These are phyloP conservation scores for Antheraea mylitta DNA, from an alignment of 1,140 invertebrate species.

Conservation along the genomic window DNA sequence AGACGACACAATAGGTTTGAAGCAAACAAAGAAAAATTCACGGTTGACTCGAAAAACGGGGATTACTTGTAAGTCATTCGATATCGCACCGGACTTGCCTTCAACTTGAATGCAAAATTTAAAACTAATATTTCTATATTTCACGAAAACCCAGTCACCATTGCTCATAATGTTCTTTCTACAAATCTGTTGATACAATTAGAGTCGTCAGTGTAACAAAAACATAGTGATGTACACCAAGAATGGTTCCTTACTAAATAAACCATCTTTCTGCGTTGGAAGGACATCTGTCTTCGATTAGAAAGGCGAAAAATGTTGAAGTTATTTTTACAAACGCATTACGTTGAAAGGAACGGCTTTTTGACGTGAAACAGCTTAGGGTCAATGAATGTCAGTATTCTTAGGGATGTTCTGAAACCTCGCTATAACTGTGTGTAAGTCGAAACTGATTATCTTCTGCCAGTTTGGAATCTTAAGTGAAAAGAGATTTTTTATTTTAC, in stretches of 20 bases:
- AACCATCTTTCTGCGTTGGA: background rate
- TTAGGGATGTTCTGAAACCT: conserved; percentile 2
- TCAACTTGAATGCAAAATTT: background rate
- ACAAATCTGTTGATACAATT: background rate
- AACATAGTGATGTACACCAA: background rate
- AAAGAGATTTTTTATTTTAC: background rate
- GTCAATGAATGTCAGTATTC: conserved; percentile 9
- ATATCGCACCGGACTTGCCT: background rate
- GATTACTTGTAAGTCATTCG: conserved; percentile 1
- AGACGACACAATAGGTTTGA: conserved; percentile 6
- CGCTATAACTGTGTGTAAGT: background rate
- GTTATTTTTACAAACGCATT: conserved; percentile 13
- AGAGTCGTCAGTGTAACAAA: background rate
- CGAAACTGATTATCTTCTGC: background rate
- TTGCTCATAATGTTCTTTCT: background rate
- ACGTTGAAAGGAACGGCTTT: conserved; percentile 7
- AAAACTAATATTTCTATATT: background rate
- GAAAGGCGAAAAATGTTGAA: conserved; percentile 9
- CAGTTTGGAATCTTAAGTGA: background rate
- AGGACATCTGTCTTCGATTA: conserved; percentile 6
- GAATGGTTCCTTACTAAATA: background rate
- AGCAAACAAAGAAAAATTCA: conserved; percentile 9
- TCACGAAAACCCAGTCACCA: background rate
- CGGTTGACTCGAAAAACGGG: background rate
- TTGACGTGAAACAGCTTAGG: conserved; percentile 6